phyloP scores from a whole-genome alignment of 2,113 vertebrate species.

The Sciurus niger region DNA sequence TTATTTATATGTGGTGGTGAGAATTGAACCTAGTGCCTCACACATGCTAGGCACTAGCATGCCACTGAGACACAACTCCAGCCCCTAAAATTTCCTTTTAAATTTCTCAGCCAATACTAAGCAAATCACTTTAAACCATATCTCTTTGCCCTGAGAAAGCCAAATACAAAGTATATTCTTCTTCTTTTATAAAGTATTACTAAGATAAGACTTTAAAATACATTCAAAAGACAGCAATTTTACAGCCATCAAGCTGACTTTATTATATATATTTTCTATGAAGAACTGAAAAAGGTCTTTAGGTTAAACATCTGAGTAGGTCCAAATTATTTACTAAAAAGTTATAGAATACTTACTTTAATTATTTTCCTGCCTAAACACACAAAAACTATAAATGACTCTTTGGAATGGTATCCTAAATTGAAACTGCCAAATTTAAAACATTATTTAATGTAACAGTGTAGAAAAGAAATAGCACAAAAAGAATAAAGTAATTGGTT shows the following conservation, averaged over 20 bases:
- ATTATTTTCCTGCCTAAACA: constrained; percentile 25
- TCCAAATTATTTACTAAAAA: constrained; percentile 38
- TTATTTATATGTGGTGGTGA: no score
- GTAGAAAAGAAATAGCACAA: constrained; percentile 3
- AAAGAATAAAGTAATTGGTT: neutral
- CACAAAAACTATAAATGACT: constrained; percentile 5
- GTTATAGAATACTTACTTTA: neutral
- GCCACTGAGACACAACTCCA: no score
- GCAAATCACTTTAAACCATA: constrained; percentile 50
- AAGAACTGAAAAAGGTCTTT: constrained; percentile 14
- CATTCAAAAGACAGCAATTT: constrained; percentile 49
- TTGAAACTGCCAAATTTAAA: constrained; percentile 36
- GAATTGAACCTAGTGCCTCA: no score
- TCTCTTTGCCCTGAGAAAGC: constrained; percentile 38
- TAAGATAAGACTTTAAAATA: constrained; percentile 59
- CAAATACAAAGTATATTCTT: constrained; percentile 14
- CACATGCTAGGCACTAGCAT: no score
- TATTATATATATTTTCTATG: neutral
- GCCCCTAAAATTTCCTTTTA: neutral
- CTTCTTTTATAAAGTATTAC: constrained; percentile 26
- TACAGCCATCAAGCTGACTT: neutral
- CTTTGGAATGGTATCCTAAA: neutral
- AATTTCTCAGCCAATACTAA: constrained; percentile 25
- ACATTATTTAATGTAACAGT: neutral
- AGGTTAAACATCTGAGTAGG: constrained; percentile 43